Base-by-base conservation (phyloP, 2,888 invertebrate genomes). In the Chorisops tibialis region DNA sequence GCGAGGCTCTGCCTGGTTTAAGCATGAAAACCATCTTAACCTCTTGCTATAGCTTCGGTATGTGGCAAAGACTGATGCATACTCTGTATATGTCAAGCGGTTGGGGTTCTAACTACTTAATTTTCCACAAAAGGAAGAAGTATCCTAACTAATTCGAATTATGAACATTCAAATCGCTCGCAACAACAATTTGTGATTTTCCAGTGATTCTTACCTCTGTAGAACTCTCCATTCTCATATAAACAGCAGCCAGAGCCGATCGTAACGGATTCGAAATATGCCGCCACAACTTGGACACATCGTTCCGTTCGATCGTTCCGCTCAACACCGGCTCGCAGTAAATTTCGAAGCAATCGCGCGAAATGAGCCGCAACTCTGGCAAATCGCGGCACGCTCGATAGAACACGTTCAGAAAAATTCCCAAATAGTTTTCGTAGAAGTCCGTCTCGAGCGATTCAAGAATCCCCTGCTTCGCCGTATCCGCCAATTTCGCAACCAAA, bases 331-430 rank as follows among this genome's bases (percentile, higher is more conserved):
- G 94, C 70, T 90, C 87, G 70, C 89, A 83, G 73, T 93, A 95
- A 72, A 87, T 87, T 0, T 80, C 73, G 71, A 92, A 93, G 75
- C 87, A 87, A 45, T 85, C 79, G 69, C 84, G 81, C n/a, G 92
- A 89, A 82, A 93, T 87, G 71, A 91, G 85, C 66, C 86, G 83
- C 59, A 96, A 80, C 77, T 96, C 95, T 21, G 87, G 87, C 51
- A 95, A 77, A 81, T 94, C 93, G 19, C 93, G 82, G 76, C 94
- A 94, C 24, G 87, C 89, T 70, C 88, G 81, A 71, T 88, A 89
- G 77, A 93, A 95, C 38, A 93, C 89, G 68, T 89, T 88, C 4
- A 95, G 79, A 73, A 94, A 89, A 49, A 92, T 83, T 75, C 86
- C 89, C 54, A 94, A 78, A 78, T 93, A 95, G 78, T 87, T 88